Evolutionary conservation across 2,113 vertebrate genomes (phyloP).

Genomic region (Sminthopsis crassicaudata): DNA sequence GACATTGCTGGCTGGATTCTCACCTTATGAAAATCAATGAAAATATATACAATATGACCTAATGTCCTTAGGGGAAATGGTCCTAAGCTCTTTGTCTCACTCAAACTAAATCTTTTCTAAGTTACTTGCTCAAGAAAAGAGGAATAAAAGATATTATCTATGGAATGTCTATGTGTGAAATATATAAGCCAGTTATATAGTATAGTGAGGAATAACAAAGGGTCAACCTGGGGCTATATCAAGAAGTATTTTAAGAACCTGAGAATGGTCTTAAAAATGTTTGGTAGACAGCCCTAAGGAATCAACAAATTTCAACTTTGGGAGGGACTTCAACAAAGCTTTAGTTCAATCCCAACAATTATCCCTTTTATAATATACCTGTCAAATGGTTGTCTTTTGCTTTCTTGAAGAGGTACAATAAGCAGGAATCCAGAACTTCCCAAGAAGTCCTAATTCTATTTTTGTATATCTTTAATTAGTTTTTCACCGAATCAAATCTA

Average conservation of each 20-base stretch:
- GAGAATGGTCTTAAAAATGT: not conserved
- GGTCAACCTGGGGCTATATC: not conserved
- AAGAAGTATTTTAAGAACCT: not conserved
- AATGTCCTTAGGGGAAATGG: not conserved
- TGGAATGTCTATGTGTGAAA: not conserved
- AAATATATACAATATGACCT: not conserved
- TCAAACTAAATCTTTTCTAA: not conserved
- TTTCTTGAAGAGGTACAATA: not conserved
- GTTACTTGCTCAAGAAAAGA: not conserved
- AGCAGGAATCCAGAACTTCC: not conserved
- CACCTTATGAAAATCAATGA: constrained; percentile 5
- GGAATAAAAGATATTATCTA: not conserved
- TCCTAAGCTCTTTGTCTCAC: not conserved
- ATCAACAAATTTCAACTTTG: not conserved
- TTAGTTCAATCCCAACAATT: not conserved
- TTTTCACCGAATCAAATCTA: not conserved
- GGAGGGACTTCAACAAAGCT: not conserved
- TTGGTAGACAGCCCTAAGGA: not conserved
- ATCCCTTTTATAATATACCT: not conserved
- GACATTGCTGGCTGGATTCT: constrained; percentile 77
- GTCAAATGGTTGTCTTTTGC: not conserved
- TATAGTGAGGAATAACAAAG: not conserved
- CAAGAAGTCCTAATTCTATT: not conserved
- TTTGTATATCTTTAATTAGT: not conserved
- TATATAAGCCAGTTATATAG: not conserved